These are phyloP conservation scores for Pelecanoides urinatrix DNA, from an alignment of 2,113 vertebrate genomes.

Conservation along the genomic window DNA sequence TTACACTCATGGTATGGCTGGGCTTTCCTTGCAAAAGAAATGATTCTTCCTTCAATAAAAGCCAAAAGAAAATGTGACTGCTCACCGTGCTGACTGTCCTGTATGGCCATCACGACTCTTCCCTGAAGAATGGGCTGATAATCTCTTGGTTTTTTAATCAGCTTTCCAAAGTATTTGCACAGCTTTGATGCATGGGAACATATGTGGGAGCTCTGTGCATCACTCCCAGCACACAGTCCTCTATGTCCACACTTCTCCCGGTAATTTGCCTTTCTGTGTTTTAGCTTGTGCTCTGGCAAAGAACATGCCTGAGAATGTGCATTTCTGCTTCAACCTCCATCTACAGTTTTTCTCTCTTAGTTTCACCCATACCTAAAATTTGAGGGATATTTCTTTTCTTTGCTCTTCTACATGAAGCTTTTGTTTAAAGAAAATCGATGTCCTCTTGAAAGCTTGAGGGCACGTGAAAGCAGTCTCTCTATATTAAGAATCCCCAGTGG, in stretches of 20 bases:
- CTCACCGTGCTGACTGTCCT: background rate
- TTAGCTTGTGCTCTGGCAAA: background rate
- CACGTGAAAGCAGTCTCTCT: background rate
- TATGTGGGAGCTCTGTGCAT: background rate
- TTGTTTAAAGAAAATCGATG: background rate
- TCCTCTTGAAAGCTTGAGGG: background rate
- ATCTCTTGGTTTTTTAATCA: background rate
- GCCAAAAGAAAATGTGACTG: background rate
- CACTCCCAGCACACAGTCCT: background rate
- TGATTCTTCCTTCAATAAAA: background rate
- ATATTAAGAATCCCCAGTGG: background rate
- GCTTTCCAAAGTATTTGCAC: background rate
- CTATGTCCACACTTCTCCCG: background rate
- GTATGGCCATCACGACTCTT: background rate
- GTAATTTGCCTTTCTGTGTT: background rate
- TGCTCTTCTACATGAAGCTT: background rate
- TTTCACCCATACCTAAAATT: background rate
- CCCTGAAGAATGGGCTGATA: background rate
- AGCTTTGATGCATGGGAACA: background rate
- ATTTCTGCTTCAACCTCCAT: background rate
- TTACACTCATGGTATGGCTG: background rate
- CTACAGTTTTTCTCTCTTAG: background rate
- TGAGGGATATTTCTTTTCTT: background rate
- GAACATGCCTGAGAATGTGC: background rate
- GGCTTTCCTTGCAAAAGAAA: background rate